Percentiles rank a stretch among this genome's conserved stretches.
Conservation (phyloP, 2,888 invertebrate genomes). For the Drosophila helvetica region DNA sequence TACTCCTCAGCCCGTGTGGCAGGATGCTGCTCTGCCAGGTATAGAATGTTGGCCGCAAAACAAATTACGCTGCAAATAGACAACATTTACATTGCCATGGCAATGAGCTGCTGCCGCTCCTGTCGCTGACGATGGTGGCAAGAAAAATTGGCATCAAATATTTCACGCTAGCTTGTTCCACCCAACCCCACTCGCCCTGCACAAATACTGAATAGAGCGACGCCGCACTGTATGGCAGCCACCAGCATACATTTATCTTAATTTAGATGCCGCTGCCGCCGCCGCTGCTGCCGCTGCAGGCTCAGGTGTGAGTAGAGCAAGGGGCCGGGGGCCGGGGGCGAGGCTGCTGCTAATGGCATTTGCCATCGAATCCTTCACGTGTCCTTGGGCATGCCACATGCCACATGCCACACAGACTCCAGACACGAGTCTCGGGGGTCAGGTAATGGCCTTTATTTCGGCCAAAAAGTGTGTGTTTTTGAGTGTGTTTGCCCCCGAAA, state of each 20-base stretch:
- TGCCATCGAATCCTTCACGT: constrained; percentile 66
- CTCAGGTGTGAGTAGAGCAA: constrained; percentile 21
- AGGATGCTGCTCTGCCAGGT: constrained; percentile 17
- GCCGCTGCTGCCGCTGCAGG: constrained; percentile 35
- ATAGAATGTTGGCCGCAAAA: constrained; percentile 53
- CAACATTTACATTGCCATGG: constrained; percentile 63
- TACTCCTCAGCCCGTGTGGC: background rate
- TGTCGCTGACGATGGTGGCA: constrained; percentile 18
- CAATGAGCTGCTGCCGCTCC: background rate
- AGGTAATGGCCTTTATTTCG: constrained; percentile 56
- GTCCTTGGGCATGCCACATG: constrained; percentile 64
- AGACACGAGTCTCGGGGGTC: constrained; percentile 10
- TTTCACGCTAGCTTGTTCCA: constrained; percentile 60
- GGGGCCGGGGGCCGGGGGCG: background rate
- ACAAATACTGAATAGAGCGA: constrained; percentile 4
- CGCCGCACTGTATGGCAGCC: background rate
- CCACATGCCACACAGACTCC: constrained; percentile 43
- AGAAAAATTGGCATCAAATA: constrained; percentile 70
- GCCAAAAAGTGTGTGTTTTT: constrained; percentile 35
- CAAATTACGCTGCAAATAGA: constrained; percentile 63
- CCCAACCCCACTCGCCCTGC: constrained; percentile 39
- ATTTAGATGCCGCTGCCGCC: constrained; percentile 58
- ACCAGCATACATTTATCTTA: constrained; percentile 64
- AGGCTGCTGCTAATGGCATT: constrained; percentile 58
- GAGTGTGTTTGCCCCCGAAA: constrained; percentile 64